phyloP scores from a whole-genome alignment of 1,140 invertebrate species.

The Papilio glaucus region DNA sequence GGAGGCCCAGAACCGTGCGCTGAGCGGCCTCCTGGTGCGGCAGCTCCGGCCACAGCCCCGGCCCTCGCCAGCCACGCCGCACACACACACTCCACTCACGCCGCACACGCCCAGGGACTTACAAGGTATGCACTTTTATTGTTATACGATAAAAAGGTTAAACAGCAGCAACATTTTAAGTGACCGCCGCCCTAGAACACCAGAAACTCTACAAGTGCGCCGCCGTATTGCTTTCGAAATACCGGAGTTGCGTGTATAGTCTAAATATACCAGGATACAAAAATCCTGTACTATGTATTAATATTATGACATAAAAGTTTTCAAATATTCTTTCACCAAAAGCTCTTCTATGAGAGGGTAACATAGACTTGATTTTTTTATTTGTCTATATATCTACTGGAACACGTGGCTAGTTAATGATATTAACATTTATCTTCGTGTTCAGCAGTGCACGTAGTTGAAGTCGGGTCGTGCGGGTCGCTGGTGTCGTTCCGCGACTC shows the following conservation, averaged over 20 bases:
- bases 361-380: background rate
- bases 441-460: constrained; percentile 71
- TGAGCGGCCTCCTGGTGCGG: constrained; percentile 87
- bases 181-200: too few species aligned
- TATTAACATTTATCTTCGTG: background rate
- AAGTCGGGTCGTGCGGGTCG: constrained; percentile 75
- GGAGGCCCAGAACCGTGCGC: constrained; percentile 87
- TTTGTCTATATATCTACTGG: background rate
- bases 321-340: too few species aligned
- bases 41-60: constrained; percentile 84
- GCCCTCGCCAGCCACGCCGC: constrained; percentile 80
- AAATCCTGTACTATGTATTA: too few species aligned
- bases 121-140: constrained; percentile 67
- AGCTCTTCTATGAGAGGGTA: too few species aligned
- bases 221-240: too few species aligned
- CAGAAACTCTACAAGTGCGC: too few species aligned
- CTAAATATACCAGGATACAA: too few species aligned
- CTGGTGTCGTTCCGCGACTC: constrained; percentile 74
- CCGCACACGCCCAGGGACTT: constrained; percentile 67
- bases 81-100: constrained; percentile 65
- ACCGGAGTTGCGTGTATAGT: too few species aligned
- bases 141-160: too few species aligned
- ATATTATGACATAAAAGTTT: too few species aligned
- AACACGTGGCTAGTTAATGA: background rate
- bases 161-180: too few species aligned